These are phyloP conservation scores for Acleris cristana DNA, from an alignment of 2,888 invertebrate species.

Conservation along the genomic window DNA sequence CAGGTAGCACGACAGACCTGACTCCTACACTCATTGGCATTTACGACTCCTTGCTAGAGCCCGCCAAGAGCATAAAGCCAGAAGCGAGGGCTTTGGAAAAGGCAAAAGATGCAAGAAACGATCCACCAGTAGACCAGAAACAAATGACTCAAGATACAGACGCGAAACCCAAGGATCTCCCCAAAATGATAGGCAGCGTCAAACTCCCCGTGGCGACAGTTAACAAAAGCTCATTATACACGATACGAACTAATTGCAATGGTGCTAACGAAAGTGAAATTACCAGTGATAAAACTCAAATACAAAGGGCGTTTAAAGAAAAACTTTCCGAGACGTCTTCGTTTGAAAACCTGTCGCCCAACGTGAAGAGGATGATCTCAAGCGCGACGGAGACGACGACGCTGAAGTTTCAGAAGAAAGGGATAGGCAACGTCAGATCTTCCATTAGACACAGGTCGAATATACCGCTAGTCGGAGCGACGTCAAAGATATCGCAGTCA, in stretches of 20 bases:
- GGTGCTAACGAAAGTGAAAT: slow-evolving; percentile 62
- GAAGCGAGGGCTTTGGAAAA: slow-evolving; percentile 65
- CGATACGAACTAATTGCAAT: slow-evolving; percentile 70
- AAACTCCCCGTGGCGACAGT: slow-evolving; percentile 71
- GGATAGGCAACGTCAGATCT: slow-evolving; percentile 59
- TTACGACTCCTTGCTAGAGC: slow-evolving; percentile 90
- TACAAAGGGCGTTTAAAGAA: slow-evolving; percentile 69
- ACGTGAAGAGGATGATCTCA: slow-evolving; percentile 85
- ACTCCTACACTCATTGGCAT: slow-evolving; percentile 93
- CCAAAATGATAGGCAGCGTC: slow-evolving; percentile 69
- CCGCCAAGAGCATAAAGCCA: slow-evolving; percentile 65
- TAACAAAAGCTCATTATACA: slow-evolving; percentile 74
- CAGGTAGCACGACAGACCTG: slow-evolving; percentile 94
- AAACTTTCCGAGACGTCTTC: slow-evolving; percentile 56
- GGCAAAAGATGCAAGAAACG: slow-evolving; percentile 79
- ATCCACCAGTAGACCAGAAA: slow-evolving; percentile 64
- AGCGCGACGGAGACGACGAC: slow-evolving; percentile 77
- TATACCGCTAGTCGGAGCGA: slow-evolving; percentile 78
- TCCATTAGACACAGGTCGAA: slow-evolving; percentile 72
- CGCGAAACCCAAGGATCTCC: slow-evolving; percentile 58
- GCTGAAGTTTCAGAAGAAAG: slow-evolving; percentile 74
- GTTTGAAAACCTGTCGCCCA: slow-evolving; percentile 84
- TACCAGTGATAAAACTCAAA: slow-evolving; percentile 62
- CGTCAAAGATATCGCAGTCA: slow-evolving; percentile 80
- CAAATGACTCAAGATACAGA: slow-evolving; percentile 55